A percentile compares a stretch with the other conserved stretches of the same genome.
These are phyloP conservation scores for Petrophora chlorosata DNA, from an alignment of 2,888 invertebrate species.

Conservation along the genomic window DNA sequence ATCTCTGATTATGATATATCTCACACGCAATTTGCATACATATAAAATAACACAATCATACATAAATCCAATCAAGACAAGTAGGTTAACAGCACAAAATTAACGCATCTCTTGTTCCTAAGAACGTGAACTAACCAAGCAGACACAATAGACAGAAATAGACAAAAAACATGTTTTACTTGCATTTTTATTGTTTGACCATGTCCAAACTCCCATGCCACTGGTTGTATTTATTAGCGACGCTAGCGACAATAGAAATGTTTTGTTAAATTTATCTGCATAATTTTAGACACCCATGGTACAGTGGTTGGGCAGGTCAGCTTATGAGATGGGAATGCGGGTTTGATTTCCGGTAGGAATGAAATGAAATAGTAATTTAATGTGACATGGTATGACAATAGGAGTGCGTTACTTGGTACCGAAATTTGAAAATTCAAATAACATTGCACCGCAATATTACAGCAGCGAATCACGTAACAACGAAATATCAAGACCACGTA, in stretches of 20 bases:
- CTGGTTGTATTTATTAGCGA: slow-evolving; percentile 13
- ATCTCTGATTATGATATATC: neutral
- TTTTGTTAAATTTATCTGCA: slow-evolving; percentile 1
- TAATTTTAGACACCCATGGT: too few species aligned
- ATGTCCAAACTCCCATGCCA: slow-evolving; percentile 41
- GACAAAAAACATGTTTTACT: slow-evolving; percentile 19
- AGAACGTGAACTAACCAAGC: slow-evolving; percentile 20
- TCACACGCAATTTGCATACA: slow-evolving; percentile 4
- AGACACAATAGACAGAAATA: slow-evolving; percentile 42
- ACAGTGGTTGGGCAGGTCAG: too few species aligned
- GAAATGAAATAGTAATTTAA: too few species aligned
- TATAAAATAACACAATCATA: slow-evolving; percentile 8
- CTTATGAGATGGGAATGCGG: too few species aligned
- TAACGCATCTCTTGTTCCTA: slow-evolving; percentile 34
- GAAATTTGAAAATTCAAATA: too few species aligned
- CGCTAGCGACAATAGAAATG: slow-evolving; percentile 7
- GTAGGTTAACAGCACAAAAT: slow-evolving; percentile 35
- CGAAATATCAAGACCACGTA: too few species aligned
- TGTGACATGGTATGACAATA: too few species aligned
- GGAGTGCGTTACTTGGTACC: too few species aligned
- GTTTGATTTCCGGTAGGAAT: too few species aligned
- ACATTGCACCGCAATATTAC: too few species aligned
- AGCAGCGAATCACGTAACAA: too few species aligned
- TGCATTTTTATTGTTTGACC: slow-evolving; percentile 35
- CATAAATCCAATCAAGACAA: slow-evolving; percentile 18